A percentile compares a stretch with the other conserved stretches of the same genome.
Conservation (phyloP, 2,113 vertebrate genomes). For the Coptodon rendalli region DNA sequence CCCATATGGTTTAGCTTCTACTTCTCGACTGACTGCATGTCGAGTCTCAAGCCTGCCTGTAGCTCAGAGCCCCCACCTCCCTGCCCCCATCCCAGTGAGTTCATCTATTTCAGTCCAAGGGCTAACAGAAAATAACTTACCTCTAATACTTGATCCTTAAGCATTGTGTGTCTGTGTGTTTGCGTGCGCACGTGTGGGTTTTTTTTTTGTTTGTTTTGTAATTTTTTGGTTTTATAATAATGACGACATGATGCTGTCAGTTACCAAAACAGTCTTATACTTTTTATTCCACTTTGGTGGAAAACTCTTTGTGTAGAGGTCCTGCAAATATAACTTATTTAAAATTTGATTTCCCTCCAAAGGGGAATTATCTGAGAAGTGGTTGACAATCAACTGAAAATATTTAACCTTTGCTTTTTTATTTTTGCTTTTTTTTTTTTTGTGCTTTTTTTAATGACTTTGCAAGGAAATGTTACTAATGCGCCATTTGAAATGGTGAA, state of each 20-base stretch:
- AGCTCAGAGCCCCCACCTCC: constrained; percentile 26
- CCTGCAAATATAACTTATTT: constrained; percentile 56
- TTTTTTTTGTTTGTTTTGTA: rapidly evolving
- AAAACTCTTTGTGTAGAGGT: constrained; percentile 31
- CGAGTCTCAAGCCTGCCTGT: constrained; percentile 22
- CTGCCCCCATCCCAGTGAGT: neutral
- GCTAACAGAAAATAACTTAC: constrained; percentile 62
- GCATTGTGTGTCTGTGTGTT: constrained; percentile 20
- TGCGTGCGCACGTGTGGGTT: neutral
- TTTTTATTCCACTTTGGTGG: constrained; percentile 19
- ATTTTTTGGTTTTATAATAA: neutral
- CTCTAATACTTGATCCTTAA: constrained; percentile 65
- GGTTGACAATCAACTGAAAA: constrained; percentile 79
- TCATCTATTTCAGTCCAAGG: constrained; percentile 63
- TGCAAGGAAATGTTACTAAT: constrained; percentile 28
- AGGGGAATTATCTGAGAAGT: constrained; percentile 57
- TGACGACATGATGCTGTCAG: constrained; percentile 27
- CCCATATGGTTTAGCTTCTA: constrained; percentile 39
- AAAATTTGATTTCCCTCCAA: constrained; percentile 45
- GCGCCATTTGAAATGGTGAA: constrained; percentile 48
- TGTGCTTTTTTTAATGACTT: neutral
- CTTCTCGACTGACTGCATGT: constrained; percentile 17
- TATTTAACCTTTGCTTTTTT: constrained; percentile 40
- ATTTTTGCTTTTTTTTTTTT: neutral
- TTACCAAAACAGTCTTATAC: constrained; percentile 63